Percentiles rank a stretch among this genome's conserved stretches.
Evolutionary conservation across 1,140 invertebrate genomes (phyloP).

Genomic region (Drosophila ironensis): DNA sequence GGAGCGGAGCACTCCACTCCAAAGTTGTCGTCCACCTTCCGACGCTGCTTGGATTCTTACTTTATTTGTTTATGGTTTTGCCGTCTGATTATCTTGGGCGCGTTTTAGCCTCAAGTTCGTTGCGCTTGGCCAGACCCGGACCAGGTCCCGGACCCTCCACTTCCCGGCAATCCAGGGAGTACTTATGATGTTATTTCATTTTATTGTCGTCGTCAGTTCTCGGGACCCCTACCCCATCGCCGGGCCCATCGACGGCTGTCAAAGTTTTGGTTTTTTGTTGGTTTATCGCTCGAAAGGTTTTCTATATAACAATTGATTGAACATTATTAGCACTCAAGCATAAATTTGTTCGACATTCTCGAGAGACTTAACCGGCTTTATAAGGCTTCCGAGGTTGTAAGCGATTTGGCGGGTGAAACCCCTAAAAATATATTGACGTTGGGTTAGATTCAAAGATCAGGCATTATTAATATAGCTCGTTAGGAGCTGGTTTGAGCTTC

Average conservation of each 20-base stretch:
- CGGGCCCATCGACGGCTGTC: conserved; percentile 29
- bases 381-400: conserved; percentile 7
- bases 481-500: too few relatives aligned
- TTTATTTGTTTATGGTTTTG: conserved; percentile 78
- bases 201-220: conserved; percentile 55
- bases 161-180: conserved; percentile 18
- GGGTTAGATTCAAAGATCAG: too few relatives aligned
- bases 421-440: conserved; percentile 14
- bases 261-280: conserved; percentile 60
- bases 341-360: conserved; percentile 62
- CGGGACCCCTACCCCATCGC: conserved; percentile 17
- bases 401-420: neutral
- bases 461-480: too few relatives aligned
- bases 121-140: conserved; percentile 64
- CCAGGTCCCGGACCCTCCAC: neutral
- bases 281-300: conserved; percentile 73
- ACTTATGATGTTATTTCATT: conserved; percentile 74
- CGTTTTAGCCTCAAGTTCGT: conserved; percentile 74
- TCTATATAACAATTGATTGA: conserved; percentile 70
- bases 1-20: conserved; percentile 37
- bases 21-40: conserved; percentile 48
- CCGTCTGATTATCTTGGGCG: conserved; percentile 75
- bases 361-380: conserved; percentile 27
- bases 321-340: conserved; percentile 79
- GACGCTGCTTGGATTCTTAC: conserved; percentile 67